phyloP scores from a whole-genome alignment of 2,888 invertebrate genomes.

The Microchrysa polita region DNA sequence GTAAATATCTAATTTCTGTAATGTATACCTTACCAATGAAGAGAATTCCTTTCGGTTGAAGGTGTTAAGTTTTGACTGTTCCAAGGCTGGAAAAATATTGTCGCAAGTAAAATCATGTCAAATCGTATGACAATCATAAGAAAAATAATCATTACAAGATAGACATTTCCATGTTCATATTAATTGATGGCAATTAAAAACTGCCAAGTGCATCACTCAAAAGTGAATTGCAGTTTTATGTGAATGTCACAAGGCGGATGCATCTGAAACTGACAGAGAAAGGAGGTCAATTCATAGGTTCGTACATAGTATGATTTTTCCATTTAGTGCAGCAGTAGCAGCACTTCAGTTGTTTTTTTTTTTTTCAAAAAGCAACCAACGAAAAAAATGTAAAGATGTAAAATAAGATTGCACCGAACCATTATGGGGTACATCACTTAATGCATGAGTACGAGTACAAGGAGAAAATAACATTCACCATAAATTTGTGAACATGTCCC shows the following conservation, averaged over 20 bases:
- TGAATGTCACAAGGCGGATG: slow-evolving; percentile 1
- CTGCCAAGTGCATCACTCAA: slow-evolving; percentile 15
- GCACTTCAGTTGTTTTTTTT: neutral
- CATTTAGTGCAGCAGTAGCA: neutral
- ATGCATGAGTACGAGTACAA: neutral
- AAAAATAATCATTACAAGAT: too few species aligned
- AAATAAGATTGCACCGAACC: neutral
- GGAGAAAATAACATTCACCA: slow-evolving; percentile 20
- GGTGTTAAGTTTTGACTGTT: too few species aligned
- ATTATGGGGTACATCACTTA: neutral
- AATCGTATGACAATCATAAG: too few species aligned
- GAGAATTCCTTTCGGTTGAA: too few species aligned
- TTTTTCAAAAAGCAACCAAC: neutral
- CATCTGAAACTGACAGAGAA: slow-evolving; percentile 11
- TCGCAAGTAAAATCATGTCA: too few species aligned
- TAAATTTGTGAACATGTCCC: slow-evolving; percentile 26
- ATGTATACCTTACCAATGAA: too few species aligned
- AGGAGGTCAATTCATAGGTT: slow-evolving; percentile 28
- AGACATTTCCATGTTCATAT: neutral
- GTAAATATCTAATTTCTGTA: too few species aligned
- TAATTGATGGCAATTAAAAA: slow-evolving; percentile 31
- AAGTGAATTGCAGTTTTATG: neutral
- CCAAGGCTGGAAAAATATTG: too few species aligned
- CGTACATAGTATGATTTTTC: slow-evolving; percentile 10
- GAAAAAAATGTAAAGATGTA: neutral